Evolutionary conservation across 2,113 vertebrate species (phyloP).

Genomic region (Chitala chitala): DNA sequence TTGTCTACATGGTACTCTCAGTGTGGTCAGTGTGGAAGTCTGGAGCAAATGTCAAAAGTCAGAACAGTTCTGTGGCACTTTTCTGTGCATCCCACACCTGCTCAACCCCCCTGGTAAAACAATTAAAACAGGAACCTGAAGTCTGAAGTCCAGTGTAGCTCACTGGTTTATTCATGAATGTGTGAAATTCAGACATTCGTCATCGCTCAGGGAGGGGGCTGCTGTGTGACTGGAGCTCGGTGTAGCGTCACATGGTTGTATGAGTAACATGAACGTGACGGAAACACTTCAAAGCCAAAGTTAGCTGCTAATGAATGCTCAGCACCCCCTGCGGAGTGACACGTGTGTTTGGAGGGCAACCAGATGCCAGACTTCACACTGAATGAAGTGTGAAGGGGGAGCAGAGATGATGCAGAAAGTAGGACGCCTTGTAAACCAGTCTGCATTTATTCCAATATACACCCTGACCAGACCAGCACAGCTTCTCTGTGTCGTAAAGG

Average conservation of each 20-base stretch:
- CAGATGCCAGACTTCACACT: slow-evolving; percentile 19
- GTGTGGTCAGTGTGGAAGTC: background rate
- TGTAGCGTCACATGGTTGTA: no score
- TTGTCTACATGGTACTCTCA: no score
- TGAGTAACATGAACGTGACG: background rate
- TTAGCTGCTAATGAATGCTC: slow-evolving; percentile 4
- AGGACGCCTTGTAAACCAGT: slow-evolving; percentile 1
- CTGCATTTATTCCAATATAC: background rate
- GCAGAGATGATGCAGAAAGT: background rate
- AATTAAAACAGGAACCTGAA: slow-evolving; percentile 1
- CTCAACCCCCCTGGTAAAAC: background rate
- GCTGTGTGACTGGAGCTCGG: background rate
- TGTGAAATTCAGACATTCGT: slow-evolving; percentile 11
- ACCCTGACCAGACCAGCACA: no score
- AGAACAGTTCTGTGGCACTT: background rate
- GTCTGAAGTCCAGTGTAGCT: slow-evolving; percentile 13
- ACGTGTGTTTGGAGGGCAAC: slow-evolving; percentile 1
- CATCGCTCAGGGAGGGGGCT: background rate
- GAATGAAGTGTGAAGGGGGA: background rate
- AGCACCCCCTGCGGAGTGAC: background rate
- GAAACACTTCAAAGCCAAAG: background rate
- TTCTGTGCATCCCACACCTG: background rate
- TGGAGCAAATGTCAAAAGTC: background rate
- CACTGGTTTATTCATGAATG: slow-evolving; percentile 5
- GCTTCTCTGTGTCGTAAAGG: no score